Percentiles rank a stretch among this genome's conserved stretches.
phyloP scores from a whole-genome alignment of 2,797 vertebrate genomes.

The Sebastolobus altivelis region DNA sequence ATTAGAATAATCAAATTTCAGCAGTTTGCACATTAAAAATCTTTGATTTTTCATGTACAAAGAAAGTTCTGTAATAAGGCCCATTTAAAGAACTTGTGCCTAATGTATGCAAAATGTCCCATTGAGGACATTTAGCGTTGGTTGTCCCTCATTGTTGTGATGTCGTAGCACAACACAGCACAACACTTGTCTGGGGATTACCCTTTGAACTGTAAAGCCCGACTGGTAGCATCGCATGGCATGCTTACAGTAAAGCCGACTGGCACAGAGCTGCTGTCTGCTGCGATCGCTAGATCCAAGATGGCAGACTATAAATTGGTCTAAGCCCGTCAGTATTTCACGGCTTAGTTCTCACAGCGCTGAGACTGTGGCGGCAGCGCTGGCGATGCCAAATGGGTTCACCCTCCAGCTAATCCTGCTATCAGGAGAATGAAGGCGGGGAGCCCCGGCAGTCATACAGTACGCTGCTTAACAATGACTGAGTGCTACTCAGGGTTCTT shows the following conservation, averaged over 20 bases:
- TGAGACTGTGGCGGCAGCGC: conserved; percentile 54
- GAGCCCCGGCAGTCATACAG: conserved; percentile 58
- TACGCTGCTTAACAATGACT: conserved; percentile 58
- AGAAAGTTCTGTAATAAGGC: background rate
- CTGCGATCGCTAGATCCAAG: conserved; percentile 66
- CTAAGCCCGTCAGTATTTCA: conserved; percentile 76
- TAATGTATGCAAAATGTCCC: conserved; percentile 22
- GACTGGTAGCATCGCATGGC: conserved; percentile 68
- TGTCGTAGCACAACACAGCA: conserved; percentile 47
- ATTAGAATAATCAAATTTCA: background rate
- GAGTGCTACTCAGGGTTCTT: conserved; percentile 51
- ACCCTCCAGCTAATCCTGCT: conserved; percentile 73
- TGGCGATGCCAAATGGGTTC: conserved; percentile 71
- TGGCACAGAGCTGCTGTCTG: conserved; percentile 72
- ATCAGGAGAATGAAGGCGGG: conserved; percentile 66
- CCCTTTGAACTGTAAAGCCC: conserved; percentile 64
- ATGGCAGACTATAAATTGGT: conserved; percentile 78
- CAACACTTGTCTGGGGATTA: conserved; percentile 67
- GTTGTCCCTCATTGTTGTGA: conserved; percentile 58
- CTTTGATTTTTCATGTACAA: background rate
- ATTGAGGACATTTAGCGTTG: conserved; percentile 29
- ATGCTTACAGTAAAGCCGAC: conserved; percentile 69
- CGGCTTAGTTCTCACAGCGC: conserved; percentile 67
- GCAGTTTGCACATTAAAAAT: background rate
- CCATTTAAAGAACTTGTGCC: background rate